Base-by-base conservation (phyloP, 2,888 invertebrate species). In the Torymus tubicola region DNA sequence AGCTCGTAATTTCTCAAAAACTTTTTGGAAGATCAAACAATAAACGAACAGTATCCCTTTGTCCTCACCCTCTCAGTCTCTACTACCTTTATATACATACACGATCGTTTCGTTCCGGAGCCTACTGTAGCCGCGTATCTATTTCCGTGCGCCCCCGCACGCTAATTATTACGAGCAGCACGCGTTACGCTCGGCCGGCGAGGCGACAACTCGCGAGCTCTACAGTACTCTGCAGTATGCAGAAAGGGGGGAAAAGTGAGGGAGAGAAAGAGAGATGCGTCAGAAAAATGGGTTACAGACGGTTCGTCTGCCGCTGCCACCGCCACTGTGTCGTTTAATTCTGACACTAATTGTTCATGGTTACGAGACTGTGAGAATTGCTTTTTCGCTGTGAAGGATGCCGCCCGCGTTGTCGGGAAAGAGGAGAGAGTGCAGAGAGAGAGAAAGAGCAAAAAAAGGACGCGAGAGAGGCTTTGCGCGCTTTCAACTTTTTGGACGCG, bases 81-180 rank as follows among this genome's bases (percentile, higher is more conserved):
- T 24, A 53, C 16, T 21, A 3, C 4, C 21, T 18, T 2, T 16
- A 10, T 61, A 16, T 13, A 61, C 61, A 16, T 13, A 61, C 61
- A 2, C 11, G 24, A 64, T 14, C 11, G 14, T 55, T 24, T 42
- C 42, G 42, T 42, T 42, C 42, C 42, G 42, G 42, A 42, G 42
- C 8, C 14, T 18, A n/a, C 50, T 24, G 18, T 42, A 24, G 53
- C 16, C 13, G 2, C 18, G 50, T 14, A n/a, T 60, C 72, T 78
- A 78, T 78, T 78, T 78, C 52, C 65, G 71, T 58, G 18, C 24
- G 42, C 10, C 53, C 63, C 11, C 76, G 16, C 58, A 18, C 60
- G 57, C 79, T 79, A 79, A 79, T 79, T 79, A 79, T 79, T 79
- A 79, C 21, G 73, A 74, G 74, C 72, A 50, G n/a, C 21, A 2